Evolutionary conservation across 1,140 invertebrate species (phyloP), one percentile per base, ranked within the genome.

Genomic region (Calliphora vicina): DNA sequence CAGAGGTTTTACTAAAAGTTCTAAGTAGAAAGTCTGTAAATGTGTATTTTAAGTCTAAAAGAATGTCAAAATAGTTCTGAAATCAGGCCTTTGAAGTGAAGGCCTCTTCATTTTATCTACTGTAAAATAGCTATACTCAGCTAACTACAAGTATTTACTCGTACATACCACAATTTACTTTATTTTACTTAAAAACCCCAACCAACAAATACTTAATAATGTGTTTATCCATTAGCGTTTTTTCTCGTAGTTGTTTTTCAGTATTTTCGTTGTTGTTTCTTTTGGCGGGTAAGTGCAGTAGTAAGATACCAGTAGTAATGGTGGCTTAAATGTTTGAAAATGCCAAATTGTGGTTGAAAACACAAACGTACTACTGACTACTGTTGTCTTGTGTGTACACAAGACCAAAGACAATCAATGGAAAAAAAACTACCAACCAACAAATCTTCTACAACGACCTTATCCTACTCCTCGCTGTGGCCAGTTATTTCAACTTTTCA

Each of bases 161-260:
- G 5, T 35, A 35, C 35, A 10, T 35, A 67, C 61, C 20, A 67
- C 12, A 20, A 67, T 67, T 67, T 67, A 67, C n/a, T 57, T 57
- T 57, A 57, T 57, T 57, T 57, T 57, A 57, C 20, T 67, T 25
- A 67, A 25, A 67, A 67, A 23, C n/a, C 20, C 50, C 50, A 10
- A 35, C 50, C 61, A 67, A 67, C 61, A 67, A 67, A 67, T 67
- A 67, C 61, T 1, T 67, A 20, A 67, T 67, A 67, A 67, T 67
- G 61, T 67, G 61, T 67, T 67, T 67, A 67, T 67, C 61, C 61
- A 67, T 67, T 67, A 67, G 61, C 61, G n/a, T 67, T 67, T 57
- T 57, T 57, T 15, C n/a, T n/a, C n/a, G n/a, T n/a, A n/a, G n/a
- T n/a, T n/a, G n/a, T n/a, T 57, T 35, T 35, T 35, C 8, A 4